Base-by-base conservation (phyloP, 2,888 invertebrate genomes). In the Papilio elwesi region DNA sequence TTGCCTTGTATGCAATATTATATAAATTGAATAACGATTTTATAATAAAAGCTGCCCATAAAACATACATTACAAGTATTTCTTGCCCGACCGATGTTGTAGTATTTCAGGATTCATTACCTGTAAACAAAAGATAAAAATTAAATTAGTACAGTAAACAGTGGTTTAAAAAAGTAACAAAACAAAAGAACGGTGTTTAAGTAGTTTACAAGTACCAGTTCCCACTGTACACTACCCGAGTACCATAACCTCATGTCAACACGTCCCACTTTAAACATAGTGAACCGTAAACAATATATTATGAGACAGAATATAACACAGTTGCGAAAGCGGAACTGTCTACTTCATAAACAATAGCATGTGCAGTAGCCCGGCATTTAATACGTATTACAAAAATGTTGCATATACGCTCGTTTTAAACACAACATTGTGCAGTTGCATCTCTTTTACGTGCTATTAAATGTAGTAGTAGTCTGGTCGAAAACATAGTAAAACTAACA, bases 241-340 rank as follows among this genome's bases (percentile, higher is more conserved):
- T 77, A 74, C 80, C 79, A 82, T 85, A 85, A 88, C 85, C 83
- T 86, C 81, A 71, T 78, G 79, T 81, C 83, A 77, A 79, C 82
- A 77, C 83, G 89, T 78, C 85, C 89, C 82, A 88, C 85, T 90
- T 91, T 88, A 87, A 77, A 81, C 86, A 87, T 80, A 82, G 83
- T 85, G 82, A 83, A 81, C 80, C 81, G 84, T 84, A 81, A 81
- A 68, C 73, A 73, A 74, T 70, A 80, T 79, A 79, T 84, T 79
- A 81, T 78, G 79, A 71, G 76, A 76, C 75, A 76, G 57, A 73
- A 74, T 73, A 62, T 72, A 74, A 68, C 1, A 70, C 70, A 51
- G 71, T 74, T 74, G 75, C 70, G 75, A 75, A 75, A 74, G 71
- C 72, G 74, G 73, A 76, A 76, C 73, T 73, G 62, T 36, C 43